Conservation (phyloP, 1,140 invertebrate species). For the Eurosta solidaginis region DNA sequence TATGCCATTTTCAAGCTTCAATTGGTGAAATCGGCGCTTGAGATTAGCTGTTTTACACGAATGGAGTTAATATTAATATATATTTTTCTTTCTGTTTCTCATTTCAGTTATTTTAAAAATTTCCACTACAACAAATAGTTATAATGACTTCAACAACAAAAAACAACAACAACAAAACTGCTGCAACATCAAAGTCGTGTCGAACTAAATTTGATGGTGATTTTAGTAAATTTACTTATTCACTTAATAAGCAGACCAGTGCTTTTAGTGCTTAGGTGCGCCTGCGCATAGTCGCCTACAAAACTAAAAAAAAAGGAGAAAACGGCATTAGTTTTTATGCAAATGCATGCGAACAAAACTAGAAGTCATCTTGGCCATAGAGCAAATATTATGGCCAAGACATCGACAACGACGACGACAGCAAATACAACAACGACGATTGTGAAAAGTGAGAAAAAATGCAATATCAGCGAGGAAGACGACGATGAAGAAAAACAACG, state of each 20-base stretch:
- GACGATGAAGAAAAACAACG: slow-evolving; percentile 56
- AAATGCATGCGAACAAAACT: not conserved
- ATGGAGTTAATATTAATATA: too few species aligned
- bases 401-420: not conserved
- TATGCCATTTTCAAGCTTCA: too few species aligned
- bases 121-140: too few species aligned
- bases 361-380: not conserved
- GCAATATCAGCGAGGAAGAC: slow-evolving; percentile 58
- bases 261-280: not conserved
- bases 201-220: not conserved
- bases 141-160: too few species aligned
- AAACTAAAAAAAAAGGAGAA: not conserved
- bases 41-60: too few species aligned
- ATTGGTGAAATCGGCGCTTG: too few species aligned
- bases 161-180: too few species aligned
- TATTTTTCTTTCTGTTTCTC: too few species aligned
- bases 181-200: not conserved
- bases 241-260: not conserved
- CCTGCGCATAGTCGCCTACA: not conserved
- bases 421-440: slow-evolving; percentile 33
- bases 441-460: slow-evolving; percentile 51
- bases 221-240: not conserved
- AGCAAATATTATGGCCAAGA: not conserved
- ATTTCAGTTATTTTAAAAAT: too few species aligned
- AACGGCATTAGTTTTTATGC: not conserved